Base-by-base conservation (phyloP, 2,888 invertebrate genomes). In the Oxyteleia sp. region DNA sequence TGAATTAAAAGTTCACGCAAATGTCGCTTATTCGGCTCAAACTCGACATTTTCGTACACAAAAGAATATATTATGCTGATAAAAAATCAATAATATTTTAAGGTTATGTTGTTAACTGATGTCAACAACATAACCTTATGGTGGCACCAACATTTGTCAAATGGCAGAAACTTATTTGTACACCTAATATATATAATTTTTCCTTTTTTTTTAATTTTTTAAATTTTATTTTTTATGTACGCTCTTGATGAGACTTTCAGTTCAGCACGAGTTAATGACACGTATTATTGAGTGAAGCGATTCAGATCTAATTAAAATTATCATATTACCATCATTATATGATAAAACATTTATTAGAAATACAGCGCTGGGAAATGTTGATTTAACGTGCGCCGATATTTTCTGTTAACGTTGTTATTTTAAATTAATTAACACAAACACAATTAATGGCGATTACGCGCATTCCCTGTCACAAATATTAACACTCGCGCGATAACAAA, bases 241-340 rank as follows among this genome's bases (percentile, higher is more conserved):
- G 11, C 11, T 35, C 11, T 4, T 8, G 16, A 53, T 18, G 53
- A 57, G 57, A 7, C 11, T 57, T 38, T 20, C 38, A n/a, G 15
- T 16, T 29, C 26, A 16, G 57, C 18, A 5, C n/a, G 41, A 41
- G 35, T 57, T 57, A 57, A 59, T 43, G 38, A 43, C 43, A 43
- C 59, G 59, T 13, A 20, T 43, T 23, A 59, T 59, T 59, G 23
- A 57, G n/a, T 8, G 35, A 57, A 41, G 20, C 32, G 7, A 38
- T 13, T 16, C 11, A 16, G 13, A 41, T 57, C 13, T 38, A 41
- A 57, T 57, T 35, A 57, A 57, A 41, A n/a, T 57, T 57, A 23
- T 35, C 29, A 55, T 29, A 57, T 23, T 38, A 13, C 41, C n/a
- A 23, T 57, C 38, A 57, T 18, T 5, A 23, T 41, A 35, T 23